phyloP scores from a whole-genome alignment of 1,140 invertebrate genomes.

The Drosophila obscura region DNA sequence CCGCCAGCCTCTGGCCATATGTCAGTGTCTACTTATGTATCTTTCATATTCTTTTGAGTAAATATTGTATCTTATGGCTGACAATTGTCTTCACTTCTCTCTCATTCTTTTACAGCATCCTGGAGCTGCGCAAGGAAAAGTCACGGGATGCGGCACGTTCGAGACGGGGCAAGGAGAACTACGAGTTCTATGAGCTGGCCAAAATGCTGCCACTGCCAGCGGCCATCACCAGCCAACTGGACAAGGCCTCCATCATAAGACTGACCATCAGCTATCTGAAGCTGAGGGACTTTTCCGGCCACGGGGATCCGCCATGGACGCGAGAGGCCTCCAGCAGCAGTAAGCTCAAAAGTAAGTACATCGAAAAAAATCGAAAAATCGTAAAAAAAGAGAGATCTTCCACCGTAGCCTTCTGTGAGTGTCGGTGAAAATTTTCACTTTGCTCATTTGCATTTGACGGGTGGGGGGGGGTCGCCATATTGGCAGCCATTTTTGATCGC shows the following conservation, averaged over 20 bases:
- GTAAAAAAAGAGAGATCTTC: background rate
- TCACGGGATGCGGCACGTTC: conserved; percentile 97
- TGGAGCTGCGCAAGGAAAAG: conserved; percentile 98
- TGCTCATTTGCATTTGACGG: conserved; percentile 60
- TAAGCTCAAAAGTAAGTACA: conserved; percentile 93
- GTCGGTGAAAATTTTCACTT: conserved; percentile 52
- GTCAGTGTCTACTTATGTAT: conserved; percentile 76
- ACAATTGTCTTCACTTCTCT: conserved; percentile 29
- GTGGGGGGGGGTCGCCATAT: conserved; percentile 48
- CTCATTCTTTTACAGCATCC: conserved; percentile 90
- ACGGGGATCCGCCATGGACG: conserved; percentile 97
- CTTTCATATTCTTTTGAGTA: conserved; percentile 3
- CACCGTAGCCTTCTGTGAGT: background rate
- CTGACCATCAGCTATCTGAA: conserved; percentile 99
- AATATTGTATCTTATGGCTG: conserved; percentile 4
- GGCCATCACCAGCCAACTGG: conserved; percentile 98
- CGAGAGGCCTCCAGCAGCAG: conserved; percentile 89
- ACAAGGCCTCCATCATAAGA: conserved; percentile 99
- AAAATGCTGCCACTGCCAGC: conserved; percentile 98
- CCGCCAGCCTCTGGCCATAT: conserved; percentile 26
- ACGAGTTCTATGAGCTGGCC: conserved; percentile 98
- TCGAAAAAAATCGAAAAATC: background rate
- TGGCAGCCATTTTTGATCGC: conserved; percentile 59
- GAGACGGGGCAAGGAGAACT: conserved; percentile 98
- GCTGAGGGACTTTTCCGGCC: conserved; percentile 96